Evolutionary conservation across 1,140 invertebrate genomes (phyloP).

Genomic region (Hyposmocoma kahamanoa): DNA sequence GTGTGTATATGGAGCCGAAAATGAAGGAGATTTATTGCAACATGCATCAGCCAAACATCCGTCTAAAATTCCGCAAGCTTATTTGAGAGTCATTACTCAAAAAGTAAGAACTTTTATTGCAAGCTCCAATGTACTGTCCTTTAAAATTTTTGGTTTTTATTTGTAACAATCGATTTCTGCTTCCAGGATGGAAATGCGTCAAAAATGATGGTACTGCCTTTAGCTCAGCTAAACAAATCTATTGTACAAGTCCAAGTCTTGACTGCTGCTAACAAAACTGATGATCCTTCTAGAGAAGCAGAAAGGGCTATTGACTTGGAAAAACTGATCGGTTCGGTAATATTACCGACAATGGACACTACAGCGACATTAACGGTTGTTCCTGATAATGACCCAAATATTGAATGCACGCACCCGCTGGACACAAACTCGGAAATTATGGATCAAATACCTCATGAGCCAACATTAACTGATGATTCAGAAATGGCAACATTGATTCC

Average conservation of each 20-base stretch:
- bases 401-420: too few species aligned
- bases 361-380: too few species aligned
- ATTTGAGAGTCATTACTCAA: slow-evolving; percentile 39
- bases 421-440: too few species aligned
- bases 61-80: slow-evolving; percentile 66
- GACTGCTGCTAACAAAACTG: slow-evolving; percentile 23
- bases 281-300: slow-evolving; percentile 47
- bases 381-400: too few species aligned
- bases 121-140: too few species aligned
- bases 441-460: too few species aligned
- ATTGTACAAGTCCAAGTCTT: slow-evolving; percentile 12
- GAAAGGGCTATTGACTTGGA: slow-evolving; percentile 53
- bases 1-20: slow-evolving; percentile 51
- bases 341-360: too few species aligned
- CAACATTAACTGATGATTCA: too few species aligned
- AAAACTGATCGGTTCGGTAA: slow-evolving; percentile 43
- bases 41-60: slow-evolving; percentile 76
- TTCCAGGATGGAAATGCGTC: slow-evolving; percentile 42
- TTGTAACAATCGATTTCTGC: too few species aligned
- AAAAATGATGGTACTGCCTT: slow-evolving; percentile 43
- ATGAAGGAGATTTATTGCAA: slow-evolving; percentile 73
- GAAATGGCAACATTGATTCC: neutral
- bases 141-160: neutral
- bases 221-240: slow-evolving; percentile 44
- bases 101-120: too few species aligned